Base-by-base conservation (phyloP, 2,797 vertebrate genomes). In the Arrhamphus sclerolepis region DNA sequence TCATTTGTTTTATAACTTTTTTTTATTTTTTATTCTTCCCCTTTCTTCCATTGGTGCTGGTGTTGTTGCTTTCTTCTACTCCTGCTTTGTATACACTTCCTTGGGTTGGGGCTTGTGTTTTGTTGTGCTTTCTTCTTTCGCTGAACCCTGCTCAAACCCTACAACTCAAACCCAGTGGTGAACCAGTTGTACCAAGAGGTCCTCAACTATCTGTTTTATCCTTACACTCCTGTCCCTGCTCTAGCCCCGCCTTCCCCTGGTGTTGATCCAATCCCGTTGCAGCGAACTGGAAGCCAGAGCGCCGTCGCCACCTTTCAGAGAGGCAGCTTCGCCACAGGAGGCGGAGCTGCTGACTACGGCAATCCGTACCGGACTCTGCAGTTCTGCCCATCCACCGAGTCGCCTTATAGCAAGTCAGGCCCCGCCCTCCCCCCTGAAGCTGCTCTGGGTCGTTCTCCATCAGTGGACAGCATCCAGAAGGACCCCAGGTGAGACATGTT, bases 391-490 rank as follows among this genome's bases (percentile, higher is more conserved):
- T 97, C 96, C 19, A 95, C 95, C 39, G 98, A 99, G 77, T 99
- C 98, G 44, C 97, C 98, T 61, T 99, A 99, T 94, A 98, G 97
- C 95, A 98, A 99, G 90, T 98, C 98, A 13, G 98, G 98, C 74
- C 95, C 97, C 16, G 92, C 96, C 76, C 95, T 98, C 69, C 96
- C 98, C 16, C 97, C 98, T 0, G 98, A 99, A 86, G 95, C 95
- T 52, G 93, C 95, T 41, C 92, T 99, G 89, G 97, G 95, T 84
- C 93, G 97, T 67, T 99, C 98, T 51, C 97, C 98, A 41, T 99
- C 98, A 62, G 96, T 99, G 83, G 98, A 99, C 93, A 99, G 98
- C 92, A 99, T 99, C 88, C 98, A 99, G 93, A 99, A 99, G 92
- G 98, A 99, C 86, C 98, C 98, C 92, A 98, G 97, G 98, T 98